These are phyloP conservation scores for Agrilus biguttatus DNA, from an alignment of 2,888 invertebrate species.

Conservation along the genomic window DNA sequence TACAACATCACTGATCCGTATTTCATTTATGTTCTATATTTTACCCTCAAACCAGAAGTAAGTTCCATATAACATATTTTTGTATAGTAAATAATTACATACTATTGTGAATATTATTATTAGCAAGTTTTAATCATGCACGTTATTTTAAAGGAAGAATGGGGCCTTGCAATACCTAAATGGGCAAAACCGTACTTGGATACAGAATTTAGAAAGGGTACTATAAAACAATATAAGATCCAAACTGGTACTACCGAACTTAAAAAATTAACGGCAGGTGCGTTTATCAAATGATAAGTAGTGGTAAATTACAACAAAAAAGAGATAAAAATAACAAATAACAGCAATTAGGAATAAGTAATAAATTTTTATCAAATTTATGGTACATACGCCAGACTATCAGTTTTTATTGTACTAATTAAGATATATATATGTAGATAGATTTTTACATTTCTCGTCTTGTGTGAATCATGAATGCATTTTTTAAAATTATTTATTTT, in stretches of 20 bases:
- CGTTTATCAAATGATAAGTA: neutral
- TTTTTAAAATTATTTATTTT: neutral
- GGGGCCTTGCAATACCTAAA: slow-evolving; percentile 24
- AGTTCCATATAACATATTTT: neutral
- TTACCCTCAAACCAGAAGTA: slow-evolving; percentile 1
- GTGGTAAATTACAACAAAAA: too few species aligned
- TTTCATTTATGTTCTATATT: neutral
- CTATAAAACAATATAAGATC: slow-evolving; percentile 24
- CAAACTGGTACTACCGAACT: slow-evolving; percentile 20
- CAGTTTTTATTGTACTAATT: too few species aligned
- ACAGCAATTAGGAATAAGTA: too few species aligned
- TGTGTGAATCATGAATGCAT: too few species aligned
- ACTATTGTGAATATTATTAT: too few species aligned
- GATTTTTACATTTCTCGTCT: too few species aligned
- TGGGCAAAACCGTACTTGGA: slow-evolving; percentile 28
- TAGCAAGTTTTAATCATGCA: too few species aligned
- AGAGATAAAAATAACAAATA: too few species aligned
- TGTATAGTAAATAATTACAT: too few species aligned
- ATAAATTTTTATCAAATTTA: too few species aligned
- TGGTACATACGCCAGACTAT: too few species aligned
- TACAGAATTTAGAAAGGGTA: slow-evolving; percentile 20
- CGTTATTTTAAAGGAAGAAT: slow-evolving; percentile 16
- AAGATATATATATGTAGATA: too few species aligned
- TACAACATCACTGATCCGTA: neutral
- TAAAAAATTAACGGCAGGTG: slow-evolving; percentile 19